Conservation (phyloP, 2,113 vertebrate species). For the Benitochromis conjunctus region DNA sequence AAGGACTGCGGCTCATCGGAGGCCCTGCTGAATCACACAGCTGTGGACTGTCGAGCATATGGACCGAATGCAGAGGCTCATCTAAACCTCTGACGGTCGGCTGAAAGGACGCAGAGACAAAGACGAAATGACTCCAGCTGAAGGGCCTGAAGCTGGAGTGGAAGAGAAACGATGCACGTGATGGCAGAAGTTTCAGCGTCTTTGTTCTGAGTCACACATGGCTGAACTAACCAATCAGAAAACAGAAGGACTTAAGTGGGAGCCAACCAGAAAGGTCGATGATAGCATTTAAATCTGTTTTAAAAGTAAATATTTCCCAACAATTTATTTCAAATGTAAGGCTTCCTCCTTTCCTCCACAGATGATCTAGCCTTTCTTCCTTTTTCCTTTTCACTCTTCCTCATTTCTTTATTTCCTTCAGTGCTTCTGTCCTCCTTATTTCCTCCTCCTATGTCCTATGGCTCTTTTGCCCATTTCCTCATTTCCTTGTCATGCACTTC, state of each 20-base stretch:
- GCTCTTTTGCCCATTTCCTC: too few species aligned
- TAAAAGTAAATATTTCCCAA: background rate
- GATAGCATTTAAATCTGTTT: background rate
- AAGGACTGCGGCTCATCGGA: background rate
- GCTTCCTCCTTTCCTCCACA: background rate
- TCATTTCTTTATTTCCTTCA: background rate
- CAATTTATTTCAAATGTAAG: background rate
- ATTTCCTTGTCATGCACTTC: too few species aligned
- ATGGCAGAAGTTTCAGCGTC: background rate
- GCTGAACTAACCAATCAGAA: background rate
- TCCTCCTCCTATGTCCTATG: too few species aligned
- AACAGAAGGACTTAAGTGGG: background rate
- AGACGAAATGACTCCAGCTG: background rate
- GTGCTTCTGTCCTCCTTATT: background rate
- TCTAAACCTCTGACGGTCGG: background rate
- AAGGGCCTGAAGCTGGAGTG: background rate
- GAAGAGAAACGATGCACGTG: background rate
- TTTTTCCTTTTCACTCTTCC: background rate
- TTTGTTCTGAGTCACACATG: background rate
- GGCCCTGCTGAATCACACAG: background rate
- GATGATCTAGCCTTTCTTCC: background rate
- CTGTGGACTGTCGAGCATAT: background rate
- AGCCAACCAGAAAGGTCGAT: background rate
- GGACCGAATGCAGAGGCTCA: background rate
- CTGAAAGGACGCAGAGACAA: background rate